Evolutionary conservation across 2,888 invertebrate genomes (phyloP), one percentile per base, ranked within the genome.

Genomic region (Nymphalis c-album): DNA sequence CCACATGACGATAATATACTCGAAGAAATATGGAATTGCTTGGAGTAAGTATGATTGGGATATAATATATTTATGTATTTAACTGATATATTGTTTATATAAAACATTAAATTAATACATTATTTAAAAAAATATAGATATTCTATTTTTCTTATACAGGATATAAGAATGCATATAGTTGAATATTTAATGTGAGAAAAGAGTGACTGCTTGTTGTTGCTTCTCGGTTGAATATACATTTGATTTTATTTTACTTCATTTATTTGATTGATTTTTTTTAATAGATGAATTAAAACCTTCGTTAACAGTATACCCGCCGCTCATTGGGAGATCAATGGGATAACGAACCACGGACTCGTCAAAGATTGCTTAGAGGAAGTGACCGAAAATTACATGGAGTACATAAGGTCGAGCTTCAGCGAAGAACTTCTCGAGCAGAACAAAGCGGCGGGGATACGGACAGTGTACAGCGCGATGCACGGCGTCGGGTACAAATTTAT

Each of bases 381-480:
- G 31, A 94, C 94, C 64, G 79, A 88, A 1, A 85, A 92, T 26
- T 99, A 99, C 85, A 95, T 95, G 80, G 80, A 92, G 16, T 93
- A 93, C 46, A 87, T 97, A 4, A 84, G 87, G 17, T 82, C 88
- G 6, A 88, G 89, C 45, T 85, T 96, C 10, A 85, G 94, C 22
- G 84, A 93, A 45, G 92, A 92, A 3, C 85, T 93, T 13, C 76
- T 94, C 47, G 87, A 93, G 51, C 83, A 94, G 48, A 95, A 95
- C 76, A 85, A 84, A 53, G 91, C 87, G 20, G 93, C 94, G 0
- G 84, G 91, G 0, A 81, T 96, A 0, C 93, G 94, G 63, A 95
- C 97, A 72, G 96, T 97, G 0, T 99, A 99, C 83, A 98, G 98
- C 16, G 97, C 99, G 0, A 98, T 99, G 97, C 99, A 99, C 84